Evolutionary conservation across 2,888 invertebrate species (phyloP), one percentile per base, ranked within the genome.

Genomic region (Oxycera nigricornis): DNA sequence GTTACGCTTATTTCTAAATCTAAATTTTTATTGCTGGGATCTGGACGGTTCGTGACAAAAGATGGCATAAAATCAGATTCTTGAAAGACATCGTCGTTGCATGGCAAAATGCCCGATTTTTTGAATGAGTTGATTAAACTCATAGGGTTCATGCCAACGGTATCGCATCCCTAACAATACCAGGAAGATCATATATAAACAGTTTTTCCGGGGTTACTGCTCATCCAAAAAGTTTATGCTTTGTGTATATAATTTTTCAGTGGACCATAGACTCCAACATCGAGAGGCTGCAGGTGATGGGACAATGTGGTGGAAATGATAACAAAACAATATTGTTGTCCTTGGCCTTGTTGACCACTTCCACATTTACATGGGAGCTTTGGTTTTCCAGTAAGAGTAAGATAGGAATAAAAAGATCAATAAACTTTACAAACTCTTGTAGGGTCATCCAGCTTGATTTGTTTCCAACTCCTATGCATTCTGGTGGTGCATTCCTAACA

Each of bases 381-480:
- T 72, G 72, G 55, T 72, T 79, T 50, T 78, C 79, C 31, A 61
- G 41, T 17, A 74, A 61, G 41, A 72, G 72, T 31, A 72, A 20
- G 30, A 74, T 55, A 52, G 72, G 62, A 26, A 79, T 75, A 75
- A 79, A 78, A 55, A 77, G 76, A 35, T 78, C 41, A 20, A 78
- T 35, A 76, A 77, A 77, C 22, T 73, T 9, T 6, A 76, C 3
- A 76, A 79, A 75, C 76, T 73, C 35, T 61, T 79, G 74, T 73
- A 77, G 62, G 52, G 76, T 75, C 78, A 80, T 82, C 82, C 82
- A 79, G 35, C 81, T 78, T 41, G 78, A 78, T 14, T 22, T 35
- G 28, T 30, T 30, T 11, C 9, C 59, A 9, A 22, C 22, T n/a
- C 59, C 72, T 2, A 30, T n/a, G 35, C 39, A 17, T 35, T 31